A percentile compares a stretch with the other conserved stretches of the same genome.
phyloP scores from a whole-genome alignment of 2,113 vertebrate genomes.

The Lanius ludovicianus region DNA sequence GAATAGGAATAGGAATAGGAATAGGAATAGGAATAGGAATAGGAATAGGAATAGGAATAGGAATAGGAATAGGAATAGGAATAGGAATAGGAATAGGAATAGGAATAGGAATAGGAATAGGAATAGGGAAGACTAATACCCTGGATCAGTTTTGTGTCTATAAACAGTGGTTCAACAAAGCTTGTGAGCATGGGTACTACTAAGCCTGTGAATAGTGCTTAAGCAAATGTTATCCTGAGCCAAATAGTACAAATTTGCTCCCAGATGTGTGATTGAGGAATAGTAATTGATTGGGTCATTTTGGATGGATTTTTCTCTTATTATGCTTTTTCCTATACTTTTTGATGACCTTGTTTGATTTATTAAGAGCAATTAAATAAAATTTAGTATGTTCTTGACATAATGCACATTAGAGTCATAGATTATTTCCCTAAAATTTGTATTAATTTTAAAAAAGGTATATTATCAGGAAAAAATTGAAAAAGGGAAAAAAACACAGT shows the following conservation, averaged over 20 bases:
- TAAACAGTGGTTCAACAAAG: background rate
- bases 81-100: too few species aligned
- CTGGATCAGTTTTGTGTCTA: background rate
- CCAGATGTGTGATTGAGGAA: background rate
- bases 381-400: background rate
- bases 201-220: background rate
- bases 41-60: background rate
- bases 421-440: background rate
- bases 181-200: background rate
- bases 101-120: background rate
- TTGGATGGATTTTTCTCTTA: background rate
- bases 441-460: background rate
- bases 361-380: background rate
- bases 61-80: background rate
- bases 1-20: background rate
- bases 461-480: background rate
- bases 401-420: background rate
- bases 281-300: background rate
- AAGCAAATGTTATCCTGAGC: background rate
- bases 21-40: too few species aligned
- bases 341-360: background rate
- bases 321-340: background rate
- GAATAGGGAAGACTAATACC: background rate
- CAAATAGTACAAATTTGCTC: background rate
- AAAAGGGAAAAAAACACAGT: background rate